Percentiles rank a stretch among this genome's conserved stretches.
These are phyloP conservation scores for Zhuqinia jingwanae DNA, from an alignment of 2,888 invertebrate species.

Conservation along the genomic window DNA sequence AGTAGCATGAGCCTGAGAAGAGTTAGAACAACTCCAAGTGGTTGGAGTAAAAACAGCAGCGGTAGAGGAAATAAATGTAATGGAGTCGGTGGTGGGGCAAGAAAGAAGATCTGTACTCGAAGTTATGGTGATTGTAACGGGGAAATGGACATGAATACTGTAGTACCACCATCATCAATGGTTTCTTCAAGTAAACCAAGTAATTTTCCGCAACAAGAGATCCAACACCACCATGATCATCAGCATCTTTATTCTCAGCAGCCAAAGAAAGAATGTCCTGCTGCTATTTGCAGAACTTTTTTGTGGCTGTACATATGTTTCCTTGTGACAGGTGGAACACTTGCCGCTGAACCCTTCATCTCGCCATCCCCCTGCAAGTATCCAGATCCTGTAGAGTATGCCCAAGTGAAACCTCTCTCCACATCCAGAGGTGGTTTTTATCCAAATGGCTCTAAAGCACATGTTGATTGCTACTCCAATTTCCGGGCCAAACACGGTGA, in stretches of 20 bases:
- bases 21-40: conserved; percentile 17
- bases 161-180: conserved; percentile 17
- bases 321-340: conserved; percentile 65
- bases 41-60: background rate
- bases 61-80: conserved; percentile 8
- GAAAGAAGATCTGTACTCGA: conserved; percentile 18
- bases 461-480: conserved; percentile 66
- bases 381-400: conserved; percentile 63
- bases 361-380: conserved; percentile 52
- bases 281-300: conserved; percentile 65
- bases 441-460: conserved; percentile 61
- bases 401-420: conserved; percentile 56
- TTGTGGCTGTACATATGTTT: conserved; percentile 63
- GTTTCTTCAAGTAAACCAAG: conserved; percentile 10
- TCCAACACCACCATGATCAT: conserved; percentile 30
- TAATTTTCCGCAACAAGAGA: conserved; percentile 49
- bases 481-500: conserved; percentile 62
- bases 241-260: conserved; percentile 21
- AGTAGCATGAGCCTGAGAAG: conserved; percentile 11
- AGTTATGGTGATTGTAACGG: conserved; percentile 12
- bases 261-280: conserved; percentile 48
- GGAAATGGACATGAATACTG: background rate
- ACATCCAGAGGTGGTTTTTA: conserved; percentile 51
- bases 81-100: background rate
- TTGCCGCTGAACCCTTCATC: conserved; percentile 58